Conservation (phyloP, 2,797 vertebrate species). For the Orestias chungarensis region DNA sequence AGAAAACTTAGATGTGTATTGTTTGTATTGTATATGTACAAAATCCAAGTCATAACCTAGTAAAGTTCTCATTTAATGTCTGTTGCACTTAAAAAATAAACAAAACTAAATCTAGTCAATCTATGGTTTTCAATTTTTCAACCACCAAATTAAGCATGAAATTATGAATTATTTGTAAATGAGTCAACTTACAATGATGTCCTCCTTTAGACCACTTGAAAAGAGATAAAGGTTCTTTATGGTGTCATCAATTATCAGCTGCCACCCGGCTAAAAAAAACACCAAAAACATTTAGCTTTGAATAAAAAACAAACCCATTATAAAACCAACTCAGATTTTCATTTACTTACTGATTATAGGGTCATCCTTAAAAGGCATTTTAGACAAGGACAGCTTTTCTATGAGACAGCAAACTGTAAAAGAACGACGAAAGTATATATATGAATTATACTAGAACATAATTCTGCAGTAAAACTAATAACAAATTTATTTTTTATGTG, state of each 20-base stretch:
- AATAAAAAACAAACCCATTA: neutral
- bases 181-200: constrained; percentile 79
- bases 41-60: neutral
- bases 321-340: neutral
- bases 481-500: no score
- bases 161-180: neutral
- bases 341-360: constrained; percentile 82
- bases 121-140: no score
- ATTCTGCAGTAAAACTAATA: no score
- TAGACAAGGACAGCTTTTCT: constrained; percentile 90
- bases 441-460: no score
- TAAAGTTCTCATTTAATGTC: neutral
- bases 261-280: constrained; percentile 87
- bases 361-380: constrained; percentile 88
- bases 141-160: no score
- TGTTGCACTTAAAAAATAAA: neutral
- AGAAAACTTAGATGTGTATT: no score
- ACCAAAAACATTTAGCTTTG: neutral
- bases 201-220: constrained; percentile 78
- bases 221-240: constrained; percentile 84
- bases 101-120: neutral
- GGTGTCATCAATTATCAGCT: constrained; percentile 90
- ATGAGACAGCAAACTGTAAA: constrained; percentile 89
- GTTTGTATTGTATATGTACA: no score
- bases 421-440: no score